phyloP scores from a whole-genome alignment of 2,888 invertebrate genomes.

The Augiades crinisus region DNA sequence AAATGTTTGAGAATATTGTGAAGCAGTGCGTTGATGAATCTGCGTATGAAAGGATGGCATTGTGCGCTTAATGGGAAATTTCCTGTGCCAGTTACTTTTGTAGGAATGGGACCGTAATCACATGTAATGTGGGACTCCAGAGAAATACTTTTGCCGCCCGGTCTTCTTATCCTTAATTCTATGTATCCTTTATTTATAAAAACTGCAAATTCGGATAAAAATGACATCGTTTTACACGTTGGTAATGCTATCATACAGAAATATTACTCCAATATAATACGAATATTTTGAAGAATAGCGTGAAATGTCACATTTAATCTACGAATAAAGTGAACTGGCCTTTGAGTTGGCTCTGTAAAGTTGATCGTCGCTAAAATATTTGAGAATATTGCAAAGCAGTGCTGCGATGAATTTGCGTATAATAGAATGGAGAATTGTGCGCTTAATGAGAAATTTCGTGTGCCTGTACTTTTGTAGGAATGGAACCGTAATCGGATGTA shows the following conservation, averaged over 20 bases:
- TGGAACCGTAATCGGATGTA: too few species aligned
- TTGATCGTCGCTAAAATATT: too few species aligned
- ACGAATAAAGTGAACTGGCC: too few species aligned
- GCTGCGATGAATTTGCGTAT: too few species aligned
- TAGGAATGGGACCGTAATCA: slow-evolving; percentile 19
- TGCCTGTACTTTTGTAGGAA: too few species aligned
- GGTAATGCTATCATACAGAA: slow-evolving; percentile 65
- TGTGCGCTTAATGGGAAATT: slow-evolving; percentile 19
- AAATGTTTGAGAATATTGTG: neutral
- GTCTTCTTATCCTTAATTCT: slow-evolving; percentile 16
- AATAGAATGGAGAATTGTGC: too few species aligned
- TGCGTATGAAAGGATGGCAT: neutral
- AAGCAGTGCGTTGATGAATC: neutral
- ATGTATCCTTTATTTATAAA: slow-evolving; percentile 33
- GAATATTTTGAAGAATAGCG: too few species aligned
- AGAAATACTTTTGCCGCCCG: slow-evolving; percentile 21
- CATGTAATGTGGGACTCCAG: slow-evolving; percentile 17
- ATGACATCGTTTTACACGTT: slow-evolving; percentile 48
- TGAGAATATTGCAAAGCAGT: too few species aligned
- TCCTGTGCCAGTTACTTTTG: slow-evolving; percentile 17
- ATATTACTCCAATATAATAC: slow-evolving; percentile 70
- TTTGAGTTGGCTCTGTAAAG: too few species aligned
- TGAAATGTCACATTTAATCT: too few species aligned
- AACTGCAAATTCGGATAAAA: slow-evolving; percentile 50
- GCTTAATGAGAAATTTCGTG: too few species aligned